Conservation (phyloP, 2,113 vertebrate genomes). For the Podocnemis expansa region DNA sequence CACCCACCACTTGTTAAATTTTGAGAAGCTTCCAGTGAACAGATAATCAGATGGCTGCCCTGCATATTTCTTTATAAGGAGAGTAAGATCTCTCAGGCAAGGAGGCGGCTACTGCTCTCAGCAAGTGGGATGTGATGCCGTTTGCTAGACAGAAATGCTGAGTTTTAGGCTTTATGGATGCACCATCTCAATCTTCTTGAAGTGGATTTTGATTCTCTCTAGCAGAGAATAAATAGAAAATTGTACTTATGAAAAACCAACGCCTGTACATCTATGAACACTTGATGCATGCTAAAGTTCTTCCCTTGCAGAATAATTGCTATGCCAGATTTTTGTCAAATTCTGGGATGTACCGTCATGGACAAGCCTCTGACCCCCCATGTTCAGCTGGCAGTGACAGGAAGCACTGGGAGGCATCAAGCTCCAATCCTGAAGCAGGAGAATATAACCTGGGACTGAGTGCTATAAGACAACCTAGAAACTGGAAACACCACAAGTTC, state of each 20-base stretch:
- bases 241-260: background rate
- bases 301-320: background rate
- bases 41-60: too few relatives aligned
- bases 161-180: background rate
- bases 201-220: background rate
- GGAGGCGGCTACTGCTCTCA: background rate
- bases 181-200: background rate
- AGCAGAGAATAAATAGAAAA: background rate
- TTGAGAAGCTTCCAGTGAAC: too few relatives aligned
- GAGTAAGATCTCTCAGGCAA: background rate
- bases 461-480: background rate
- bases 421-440: background rate
- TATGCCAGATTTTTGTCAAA: background rate
- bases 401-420: background rate
- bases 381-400: background rate
- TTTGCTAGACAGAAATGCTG: background rate
- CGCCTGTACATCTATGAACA: background rate
- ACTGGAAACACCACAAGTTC: background rate
- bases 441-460: background rate
- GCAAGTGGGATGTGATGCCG: background rate
- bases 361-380: background rate
- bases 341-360: too few relatives aligned
- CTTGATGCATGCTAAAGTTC: background rate
- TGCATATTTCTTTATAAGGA: too few relatives aligned
- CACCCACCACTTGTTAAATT: background rate